These are phyloP conservation scores for Calameuta idolon DNA, from an alignment of 2,888 invertebrate genomes.

Conservation along the genomic window DNA sequence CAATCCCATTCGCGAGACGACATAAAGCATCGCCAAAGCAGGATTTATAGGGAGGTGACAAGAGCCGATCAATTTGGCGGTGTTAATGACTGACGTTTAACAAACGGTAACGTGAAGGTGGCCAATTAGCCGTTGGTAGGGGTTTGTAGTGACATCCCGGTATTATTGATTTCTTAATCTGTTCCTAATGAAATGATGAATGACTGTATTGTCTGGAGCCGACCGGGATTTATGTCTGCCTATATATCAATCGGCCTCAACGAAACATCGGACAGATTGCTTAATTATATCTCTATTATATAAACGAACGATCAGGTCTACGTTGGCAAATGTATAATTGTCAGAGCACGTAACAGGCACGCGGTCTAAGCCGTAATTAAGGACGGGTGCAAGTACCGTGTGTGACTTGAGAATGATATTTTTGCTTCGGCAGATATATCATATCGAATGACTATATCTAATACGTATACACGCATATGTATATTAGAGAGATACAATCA, in stretches of 20 bases:
- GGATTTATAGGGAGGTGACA: conserved; percentile 37
- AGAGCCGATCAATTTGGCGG: conserved; percentile 33
- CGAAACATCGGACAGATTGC: conserved; percentile 26
- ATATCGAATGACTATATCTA: neutral
- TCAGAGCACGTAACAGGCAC: neutral
- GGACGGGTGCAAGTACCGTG: neutral
- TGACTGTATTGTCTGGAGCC: conserved; percentile 31
- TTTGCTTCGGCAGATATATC: neutral
- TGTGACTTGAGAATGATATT: neutral
- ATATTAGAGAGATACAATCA: neutral
- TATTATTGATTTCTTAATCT: conserved; percentile 47
- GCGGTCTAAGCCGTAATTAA: neutral
- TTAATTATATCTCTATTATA: conserved; percentile 19
- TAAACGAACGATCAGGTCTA: conserved; percentile 7
- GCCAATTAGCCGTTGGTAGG: conserved; percentile 42
- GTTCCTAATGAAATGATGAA: conserved; percentile 48
- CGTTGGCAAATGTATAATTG: neutral
- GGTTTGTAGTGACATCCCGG: conserved; percentile 32
- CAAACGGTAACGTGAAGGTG: conserved; percentile 34
- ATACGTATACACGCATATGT: neutral
- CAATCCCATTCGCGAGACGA: neutral
- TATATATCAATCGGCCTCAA: conserved; percentile 21
- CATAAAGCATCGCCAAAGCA: neutral
- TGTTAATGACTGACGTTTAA: conserved; percentile 36
- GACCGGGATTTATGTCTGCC: conserved; percentile 21